phyloP scores from a whole-genome alignment of 1,140 invertebrate species.

The Stenopsyche tienmushanensis region DNA sequence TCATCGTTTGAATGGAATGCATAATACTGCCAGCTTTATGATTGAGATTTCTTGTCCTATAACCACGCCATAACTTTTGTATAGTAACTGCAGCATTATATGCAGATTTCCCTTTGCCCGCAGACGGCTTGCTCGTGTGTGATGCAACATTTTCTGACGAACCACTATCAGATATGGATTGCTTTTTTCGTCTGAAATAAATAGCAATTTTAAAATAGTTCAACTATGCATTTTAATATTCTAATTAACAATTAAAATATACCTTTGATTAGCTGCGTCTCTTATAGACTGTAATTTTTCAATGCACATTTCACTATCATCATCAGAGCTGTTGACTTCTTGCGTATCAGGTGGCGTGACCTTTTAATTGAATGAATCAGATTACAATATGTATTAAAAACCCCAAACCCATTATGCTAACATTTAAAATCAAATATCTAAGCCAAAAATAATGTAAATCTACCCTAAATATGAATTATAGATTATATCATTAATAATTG shows the following conservation, averaged over 20 bases:
- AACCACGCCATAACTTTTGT: constrained; percentile 87
- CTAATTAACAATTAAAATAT: constrained; percentile 51
- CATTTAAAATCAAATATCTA: not conserved
- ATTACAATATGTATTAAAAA: constrained; percentile 10
- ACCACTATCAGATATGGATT: constrained; percentile 38
- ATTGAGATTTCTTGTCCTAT: constrained; percentile 75
- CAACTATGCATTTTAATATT: not conserved
- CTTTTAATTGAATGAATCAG: too few species aligned
- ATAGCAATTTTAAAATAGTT: constrained; percentile 12
- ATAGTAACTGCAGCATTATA: constrained; percentile 72
- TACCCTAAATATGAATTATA: not conserved
- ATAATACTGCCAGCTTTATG: constrained; percentile 68
- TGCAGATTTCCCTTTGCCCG: constrained; percentile 50
- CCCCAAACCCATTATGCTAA: not conserved
- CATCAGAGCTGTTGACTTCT: constrained; percentile 44
- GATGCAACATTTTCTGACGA: constrained; percentile 44
- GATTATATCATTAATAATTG: too few species aligned
- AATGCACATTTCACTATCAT: constrained; percentile 46
- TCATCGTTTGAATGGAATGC: constrained; percentile 76
- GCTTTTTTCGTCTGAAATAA: constrained; percentile 34
- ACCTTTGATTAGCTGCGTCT: constrained; percentile 50
- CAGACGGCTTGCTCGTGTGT: constrained; percentile 49
- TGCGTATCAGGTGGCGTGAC: constrained; percentile 43
- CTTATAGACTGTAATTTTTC: constrained; percentile 51
- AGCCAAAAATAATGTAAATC: not conserved